Evolutionary conservation across 2,888 invertebrate genomes (phyloP), one percentile per base, ranked within the genome.

Genomic region (Meiosimyza decipiens): DNA sequence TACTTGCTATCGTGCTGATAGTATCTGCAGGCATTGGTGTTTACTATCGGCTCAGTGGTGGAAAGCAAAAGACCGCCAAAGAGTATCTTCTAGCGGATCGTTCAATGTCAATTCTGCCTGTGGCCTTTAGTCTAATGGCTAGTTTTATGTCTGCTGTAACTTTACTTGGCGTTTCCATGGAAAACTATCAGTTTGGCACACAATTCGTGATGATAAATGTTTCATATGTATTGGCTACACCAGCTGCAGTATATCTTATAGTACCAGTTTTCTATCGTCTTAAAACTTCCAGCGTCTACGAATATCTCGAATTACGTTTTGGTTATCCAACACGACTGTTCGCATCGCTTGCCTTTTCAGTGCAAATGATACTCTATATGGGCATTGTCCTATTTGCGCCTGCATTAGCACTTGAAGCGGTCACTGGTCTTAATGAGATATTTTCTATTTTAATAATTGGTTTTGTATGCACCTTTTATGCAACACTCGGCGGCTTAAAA

Each of bases 301-400:
- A 97, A 92, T 98, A 98, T 85, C 89, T 98, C 81, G 96, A 97
- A 85, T 88, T 91, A 80, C 89, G 98, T 76, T 98, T 98, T 84
- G 95, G 96, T 3, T 90, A 91, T 76, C 88, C 88, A 6, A 91
- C 95, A 40, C 89, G 97, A 80, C 87, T 94, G 76, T 87, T 92
- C 22, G 96, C 96, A 0, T 96, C 97, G 3, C 81, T 95, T 68
- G 92, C 94, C 0, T 98, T 96, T 83, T 93, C 94, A 70, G 81
- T 95, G 57, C 98, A 98, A 88, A 95, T 97, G 93, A 91, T 96
- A 78, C 88, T 96, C 22, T 95, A 95, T 80, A 95, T 95, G 89
- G 95, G 97, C 1, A 94, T 98, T 79, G 98, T 97, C 18, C 87
- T 98, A 11, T 98, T 95, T 85, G 97, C 98, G 0, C 98, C 98